Base-by-base conservation (phyloP, 1,140 invertebrate species). In the Pseudomyrmex flavicornis region DNA sequence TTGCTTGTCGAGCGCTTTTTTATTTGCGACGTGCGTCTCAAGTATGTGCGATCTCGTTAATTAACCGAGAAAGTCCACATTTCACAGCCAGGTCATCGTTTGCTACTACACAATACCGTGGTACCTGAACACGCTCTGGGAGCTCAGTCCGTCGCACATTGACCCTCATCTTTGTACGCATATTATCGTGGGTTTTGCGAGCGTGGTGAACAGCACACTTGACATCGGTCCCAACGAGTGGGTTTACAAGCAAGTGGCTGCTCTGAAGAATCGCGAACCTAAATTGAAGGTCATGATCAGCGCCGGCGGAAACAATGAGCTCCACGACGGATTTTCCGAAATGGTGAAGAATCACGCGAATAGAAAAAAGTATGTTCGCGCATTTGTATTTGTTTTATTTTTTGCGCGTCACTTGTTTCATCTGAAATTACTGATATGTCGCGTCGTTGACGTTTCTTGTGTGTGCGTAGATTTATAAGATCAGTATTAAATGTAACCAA, bases 81-180 rank as follows among this genome's bases (percentile, higher is more conserved):
- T 56, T 50, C 35, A 35, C 35, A 90, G 90, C 62, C 85, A 90
- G 82, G 85, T 89, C 83, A 62, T 90, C 66, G 89, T 90, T 65
- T 90, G 97, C 91, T 97, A 97, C 90, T 97, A 97, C 90, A 95
- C 95, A 73, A 93, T 95, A 79, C 95, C 96, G 50, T 82, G 73
- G 74, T 48, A 90, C 83, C 76, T 88, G 75, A 86, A 89, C 82
- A 87, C 91, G 61, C 82, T 87, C 74, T 85, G 91, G 75, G 91
- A 94, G 61, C 92, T 97, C 35, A 86, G 93, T 92, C 95, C 96
- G 8, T 89, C 92, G 48, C 91, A 95, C 89, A 95, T 97, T 75
- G 95, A 97, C 90, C 95, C 96, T 70, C 89, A 95, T 88, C 93
- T 98, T 74, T 98, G 97, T 92, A 97, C 97, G 12, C 97, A 98